Base-by-base conservation (phyloP, 2,888 invertebrate species). In the Plagodis pulveraria region DNA sequence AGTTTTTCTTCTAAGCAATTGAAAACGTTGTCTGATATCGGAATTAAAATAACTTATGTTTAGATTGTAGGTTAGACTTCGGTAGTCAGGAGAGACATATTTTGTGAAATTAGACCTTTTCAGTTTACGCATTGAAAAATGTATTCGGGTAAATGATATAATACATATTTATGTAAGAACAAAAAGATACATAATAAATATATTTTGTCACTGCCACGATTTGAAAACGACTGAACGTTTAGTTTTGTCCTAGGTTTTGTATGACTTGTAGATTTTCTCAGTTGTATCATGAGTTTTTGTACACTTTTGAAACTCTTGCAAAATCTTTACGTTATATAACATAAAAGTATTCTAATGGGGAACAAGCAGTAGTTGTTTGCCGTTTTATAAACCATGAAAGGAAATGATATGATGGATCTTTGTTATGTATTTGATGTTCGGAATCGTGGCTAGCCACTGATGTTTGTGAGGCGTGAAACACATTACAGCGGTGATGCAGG, bases 171-270 rank as follows among this genome's bases (percentile, higher is more conserved):
- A 22, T 65, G 65, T 84, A 83, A 82, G 79, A 68, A 77, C 70
- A 72, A 77, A 75, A 80, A 80, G 74, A 82, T 79, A 69, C 72
- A 73, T 79, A 88, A 88, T 89, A 87, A 73, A 80, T 88, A 88
- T 89, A 87, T 89, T 89, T 87, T 88, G 80, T 84, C 90, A 92
- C 89, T 90, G 91, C 90, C 91, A 84, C 84, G 71, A 78, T 86
- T 22, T 87, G 80, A 81, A 73, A 83, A 35, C 35, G 40, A 49
- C 44, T 22, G 2, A n/a, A 46, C 65, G 67, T 72, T 73, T 6
- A 52, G 33, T 10, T 44, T 45, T 38, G 32, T 45, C 8, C 9
- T 42, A n/a, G 11, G 12, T 52, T 44, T 72, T 71, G 77, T 65
- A 72, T 73, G 71, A 63, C 40, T 10, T 40, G 10, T n/a, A n/a